A percentile compares a stretch with the other conserved stretches of the same genome.
These are phyloP conservation scores for Larimichthys polyactis DNA, from an alignment of 2,113 vertebrate species.

Conservation along the genomic window DNA sequence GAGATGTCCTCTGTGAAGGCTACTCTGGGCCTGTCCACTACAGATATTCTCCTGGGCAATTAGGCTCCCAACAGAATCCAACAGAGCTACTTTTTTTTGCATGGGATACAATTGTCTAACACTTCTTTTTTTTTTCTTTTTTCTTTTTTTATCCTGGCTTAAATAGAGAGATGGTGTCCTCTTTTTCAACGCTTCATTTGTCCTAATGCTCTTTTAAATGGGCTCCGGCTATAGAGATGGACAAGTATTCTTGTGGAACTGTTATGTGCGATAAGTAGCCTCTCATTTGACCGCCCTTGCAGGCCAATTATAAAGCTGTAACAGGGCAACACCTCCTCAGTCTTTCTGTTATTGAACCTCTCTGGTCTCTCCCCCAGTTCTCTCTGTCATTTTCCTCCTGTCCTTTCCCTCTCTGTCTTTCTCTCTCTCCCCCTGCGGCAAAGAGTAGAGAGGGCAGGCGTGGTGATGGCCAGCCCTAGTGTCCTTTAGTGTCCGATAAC, in stretches of 20 bases:
- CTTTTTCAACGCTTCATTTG: constrained; percentile 70
- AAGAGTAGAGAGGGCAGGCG: constrained; percentile 68
- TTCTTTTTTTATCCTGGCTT: constrained; percentile 46
- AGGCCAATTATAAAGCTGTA: constrained; percentile 81
- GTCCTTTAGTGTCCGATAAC: constrained; percentile 87
- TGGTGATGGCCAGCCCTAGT: constrained; percentile 73
- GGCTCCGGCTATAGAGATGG: constrained; percentile 63
- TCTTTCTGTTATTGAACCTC: constrained; percentile 75
- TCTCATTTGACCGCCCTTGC: constrained; percentile 80
- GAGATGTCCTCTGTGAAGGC: constrained; percentile 40
- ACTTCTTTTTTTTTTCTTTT: constrained; percentile 9
- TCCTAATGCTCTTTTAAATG: constrained; percentile 77
- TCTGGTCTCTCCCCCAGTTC: constrained; percentile 56
- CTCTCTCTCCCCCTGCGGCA: constrained; percentile 68
- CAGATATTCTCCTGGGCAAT: constrained; percentile 49
- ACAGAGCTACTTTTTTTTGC: constrained; percentile 36
- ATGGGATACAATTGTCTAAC: constrained; percentile 43
- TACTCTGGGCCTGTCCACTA: constrained; percentile 15
- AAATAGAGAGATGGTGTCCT: constrained; percentile 61
- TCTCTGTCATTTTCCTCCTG: constrained; percentile 69
- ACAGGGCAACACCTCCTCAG: constrained; percentile 76
- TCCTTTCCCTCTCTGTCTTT: constrained; percentile 47
- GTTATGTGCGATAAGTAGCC: constrained; percentile 75
- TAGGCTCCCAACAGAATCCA: constrained; percentile 30
- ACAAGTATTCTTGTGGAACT: constrained; percentile 74